These are phyloP conservation scores for Brachionus koreanus DNA, from an alignment of 1,140 invertebrate species.

Conservation along the genomic window DNA sequence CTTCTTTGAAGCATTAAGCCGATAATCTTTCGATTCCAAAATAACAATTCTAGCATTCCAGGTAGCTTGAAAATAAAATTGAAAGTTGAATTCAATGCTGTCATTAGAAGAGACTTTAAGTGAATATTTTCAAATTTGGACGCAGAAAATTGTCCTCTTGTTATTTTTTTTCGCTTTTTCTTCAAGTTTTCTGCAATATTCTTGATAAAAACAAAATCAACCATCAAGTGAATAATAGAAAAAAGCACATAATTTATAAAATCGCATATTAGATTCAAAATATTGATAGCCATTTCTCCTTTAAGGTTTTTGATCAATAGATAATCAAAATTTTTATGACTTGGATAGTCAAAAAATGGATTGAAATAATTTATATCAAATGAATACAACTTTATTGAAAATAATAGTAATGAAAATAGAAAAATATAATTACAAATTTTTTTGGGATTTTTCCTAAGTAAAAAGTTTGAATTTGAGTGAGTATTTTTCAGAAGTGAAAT, in stretches of 20 bases:
- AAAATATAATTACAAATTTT: background rate
- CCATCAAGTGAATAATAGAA: background rate
- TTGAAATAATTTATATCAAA: background rate
- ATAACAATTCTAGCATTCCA: background rate
- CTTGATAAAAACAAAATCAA: background rate
- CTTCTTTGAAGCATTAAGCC: too few species aligned
- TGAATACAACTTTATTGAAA: background rate
- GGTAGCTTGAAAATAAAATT: background rate
- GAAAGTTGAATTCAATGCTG: background rate
- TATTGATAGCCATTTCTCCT: background rate
- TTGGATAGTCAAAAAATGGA: background rate
- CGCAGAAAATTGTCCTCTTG: background rate
- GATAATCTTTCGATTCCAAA: background rate
- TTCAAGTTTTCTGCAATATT: background rate
- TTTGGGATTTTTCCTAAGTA: background rate
- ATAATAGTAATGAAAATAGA: background rate
- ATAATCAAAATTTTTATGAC: background rate
- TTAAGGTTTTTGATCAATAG: background rate
- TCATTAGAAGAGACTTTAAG: background rate
- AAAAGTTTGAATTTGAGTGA: background rate
- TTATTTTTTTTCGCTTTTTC: background rate
- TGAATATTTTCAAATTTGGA: background rate
- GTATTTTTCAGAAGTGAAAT: background rate
- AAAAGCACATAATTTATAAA: background rate
- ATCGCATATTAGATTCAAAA: background rate